A percentile compares a stretch with the other conserved stretches of the same genome.
Evolutionary conservation across 2,797 vertebrate species (phyloP).

Genomic region (Neopelma chrysocephalum): DNA sequence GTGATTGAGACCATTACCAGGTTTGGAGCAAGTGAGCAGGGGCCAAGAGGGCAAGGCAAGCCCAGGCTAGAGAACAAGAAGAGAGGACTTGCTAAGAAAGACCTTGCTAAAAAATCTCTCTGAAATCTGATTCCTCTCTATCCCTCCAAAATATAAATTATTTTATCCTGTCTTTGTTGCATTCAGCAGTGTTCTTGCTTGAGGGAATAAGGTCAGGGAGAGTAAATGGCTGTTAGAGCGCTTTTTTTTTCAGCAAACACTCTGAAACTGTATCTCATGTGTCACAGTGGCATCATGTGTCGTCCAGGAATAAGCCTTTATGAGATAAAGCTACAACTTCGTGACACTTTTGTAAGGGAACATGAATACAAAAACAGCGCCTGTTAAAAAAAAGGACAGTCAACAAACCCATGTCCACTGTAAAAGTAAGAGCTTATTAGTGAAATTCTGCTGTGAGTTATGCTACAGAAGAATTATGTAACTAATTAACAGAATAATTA

Average conservation of each 20-base stretch:
- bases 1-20: background rate
- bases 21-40: background rate
- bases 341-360: background rate
- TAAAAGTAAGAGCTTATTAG: background rate
- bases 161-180: background rate
- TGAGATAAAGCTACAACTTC: background rate
- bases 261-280: background rate
- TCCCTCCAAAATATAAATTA: background rate
- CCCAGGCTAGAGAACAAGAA: background rate
- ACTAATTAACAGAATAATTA: background rate
- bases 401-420: background rate
- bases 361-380: background rate
- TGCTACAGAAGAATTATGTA: background rate
- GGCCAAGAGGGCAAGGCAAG: background rate
- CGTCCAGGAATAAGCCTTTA: background rate
- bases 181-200: background rate
- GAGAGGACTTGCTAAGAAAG: background rate
- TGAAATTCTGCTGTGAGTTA: background rate
- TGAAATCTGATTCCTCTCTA: background rate
- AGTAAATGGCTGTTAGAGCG: background rate
- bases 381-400: background rate
- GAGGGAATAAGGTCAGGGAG: slow-evolving; percentile 1
- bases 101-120: background rate
- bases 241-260: background rate
- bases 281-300: background rate